Percentiles rank a stretch among this genome's conserved stretches.
Evolutionary conservation across 1,140 invertebrate species (phyloP).

Genomic region (Triops longicaudatus): DNA sequence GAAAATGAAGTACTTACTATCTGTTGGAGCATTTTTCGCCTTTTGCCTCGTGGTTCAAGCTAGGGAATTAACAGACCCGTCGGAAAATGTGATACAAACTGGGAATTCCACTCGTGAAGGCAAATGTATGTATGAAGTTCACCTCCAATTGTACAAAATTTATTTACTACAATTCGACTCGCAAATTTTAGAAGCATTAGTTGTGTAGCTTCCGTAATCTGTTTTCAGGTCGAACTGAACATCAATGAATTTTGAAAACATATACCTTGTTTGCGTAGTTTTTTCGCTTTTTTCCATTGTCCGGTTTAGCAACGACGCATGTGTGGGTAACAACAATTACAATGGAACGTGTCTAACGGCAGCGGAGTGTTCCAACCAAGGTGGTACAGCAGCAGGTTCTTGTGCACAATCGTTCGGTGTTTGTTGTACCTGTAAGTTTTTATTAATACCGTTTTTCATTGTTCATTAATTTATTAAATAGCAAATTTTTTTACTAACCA

Average conservation of each 20-base stretch:
- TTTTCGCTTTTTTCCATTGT: slow-evolving; percentile 21
- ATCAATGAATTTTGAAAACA: not conserved
- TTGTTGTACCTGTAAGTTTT: slow-evolving; percentile 59
- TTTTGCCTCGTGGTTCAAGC: not conserved
- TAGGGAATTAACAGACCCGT: not conserved
- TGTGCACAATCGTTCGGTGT: slow-evolving; percentile 55
- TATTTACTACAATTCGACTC: too few relatives aligned
- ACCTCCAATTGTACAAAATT: too few relatives aligned
- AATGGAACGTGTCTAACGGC: slow-evolving; percentile 37
- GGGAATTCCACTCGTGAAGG: not conserved
- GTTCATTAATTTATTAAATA: too few relatives aligned
- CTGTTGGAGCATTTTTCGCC: not conserved
- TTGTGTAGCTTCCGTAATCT: too few relatives aligned
- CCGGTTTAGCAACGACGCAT: slow-evolving; percentile 25
- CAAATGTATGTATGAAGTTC: not conserved
- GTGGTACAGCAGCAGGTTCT: slow-evolving; percentile 31
- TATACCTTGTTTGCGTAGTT: slow-evolving; percentile 3
- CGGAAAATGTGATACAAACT: not conserved
- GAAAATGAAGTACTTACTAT: not conserved
- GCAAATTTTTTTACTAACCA: too few relatives aligned
- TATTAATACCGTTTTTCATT: too few relatives aligned
- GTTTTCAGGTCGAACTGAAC: too few relatives aligned
- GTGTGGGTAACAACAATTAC: slow-evolving; percentile 21
- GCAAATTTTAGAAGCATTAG: too few relatives aligned
- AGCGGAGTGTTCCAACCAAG: slow-evolving; percentile 32